Evolutionary conservation across 1,140 invertebrate species (phyloP).

Genomic region (Panulirus ornatus): DNA sequence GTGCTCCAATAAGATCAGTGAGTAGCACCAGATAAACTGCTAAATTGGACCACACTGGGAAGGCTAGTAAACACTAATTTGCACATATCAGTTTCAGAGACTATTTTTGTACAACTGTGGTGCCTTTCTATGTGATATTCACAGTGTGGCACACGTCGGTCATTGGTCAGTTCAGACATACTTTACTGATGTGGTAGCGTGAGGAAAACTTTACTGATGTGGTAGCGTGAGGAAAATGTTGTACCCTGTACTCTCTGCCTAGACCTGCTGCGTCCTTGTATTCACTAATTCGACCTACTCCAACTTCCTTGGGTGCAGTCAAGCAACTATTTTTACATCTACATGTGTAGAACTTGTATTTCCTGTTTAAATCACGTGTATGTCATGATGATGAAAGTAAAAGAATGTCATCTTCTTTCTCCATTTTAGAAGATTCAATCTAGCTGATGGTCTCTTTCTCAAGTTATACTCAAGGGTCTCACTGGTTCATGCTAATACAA

Average conservation of each 20-base stretch:
- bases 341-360: slow-evolving; percentile 74
- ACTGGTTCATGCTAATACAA: slow-evolving; percentile 65
- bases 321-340: slow-evolving; percentile 75
- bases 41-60: slow-evolving; percentile 73
- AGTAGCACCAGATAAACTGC: slow-evolving; percentile 57
- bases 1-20: slow-evolving; percentile 65
- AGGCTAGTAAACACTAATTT: slow-evolving; percentile 74
- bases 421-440: slow-evolving; percentile 72
- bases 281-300: slow-evolving; percentile 67
- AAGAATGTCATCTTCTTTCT: slow-evolving; percentile 69
- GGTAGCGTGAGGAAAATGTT: slow-evolving; percentile 63
- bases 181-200: slow-evolving; percentile 63
- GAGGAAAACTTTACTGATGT: slow-evolving; percentile 65
- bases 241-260: slow-evolving; percentile 71
- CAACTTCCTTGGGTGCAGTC: slow-evolving; percentile 75
- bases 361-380: slow-evolving; percentile 72
- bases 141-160: slow-evolving; percentile 75
- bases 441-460: slow-evolving; percentile 73
- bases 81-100: slow-evolving; percentile 75
- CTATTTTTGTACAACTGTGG: slow-evolving; percentile 76
- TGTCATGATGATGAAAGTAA: slow-evolving; percentile 72
- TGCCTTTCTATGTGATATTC: slow-evolving; percentile 76
- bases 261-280: slow-evolving; percentile 61
- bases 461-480: slow-evolving; percentile 71
- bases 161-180: slow-evolving; percentile 72